Base-by-base conservation (phyloP, 2,797 vertebrate genomes). In the Karalla daura region DNA sequence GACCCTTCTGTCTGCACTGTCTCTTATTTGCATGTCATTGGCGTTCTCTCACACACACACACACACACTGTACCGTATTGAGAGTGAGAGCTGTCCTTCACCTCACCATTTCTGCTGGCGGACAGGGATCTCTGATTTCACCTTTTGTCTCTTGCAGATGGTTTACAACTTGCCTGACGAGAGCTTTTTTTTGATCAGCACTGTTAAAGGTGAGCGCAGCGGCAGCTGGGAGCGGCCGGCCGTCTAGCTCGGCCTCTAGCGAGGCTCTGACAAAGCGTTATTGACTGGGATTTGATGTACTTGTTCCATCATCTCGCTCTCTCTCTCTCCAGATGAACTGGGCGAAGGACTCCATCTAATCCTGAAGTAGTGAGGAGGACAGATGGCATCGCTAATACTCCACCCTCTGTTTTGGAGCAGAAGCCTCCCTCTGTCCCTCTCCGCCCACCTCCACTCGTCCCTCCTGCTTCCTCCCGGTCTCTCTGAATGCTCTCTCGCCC, bases 101-200 rank as follows among this genome's bases (percentile, higher is more conserved):
- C 14, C 3, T 51, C 32, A 9, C 17, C n/a, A 2, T 10, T 2
- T 18, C 40, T 33, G 11, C 7, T 11, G 3, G 21, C 17, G 30
- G 17, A 28, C 0, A 13, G 1, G 2, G 13, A 25, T 52, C 33
- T 55, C 62, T 55, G 25, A 56, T 20, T 61, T 53, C 9, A 53
- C 6, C 4, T 21, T 27, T 8, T 71, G 13, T 54, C 50, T 76
- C 55, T 62, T 63, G 23, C 78, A 97, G 96, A 96, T 98, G 96
- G 96, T 98, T 94, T 96, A 96, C 80, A 98, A 97, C 88, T 94
- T 98, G 87, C 93, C 95, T 64, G 96, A 98, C 71, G 96, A 98
- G 90, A 97, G 95, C 89, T 97, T 95, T 87, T 97, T 97, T 93
- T 90, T 96, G 86, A 95, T 98, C 88, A 94, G 94, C 89, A 96